Conservation (phyloP, 53 echinoderm and acorn worm genomes). For the Echinarachnius parma region DNA sequence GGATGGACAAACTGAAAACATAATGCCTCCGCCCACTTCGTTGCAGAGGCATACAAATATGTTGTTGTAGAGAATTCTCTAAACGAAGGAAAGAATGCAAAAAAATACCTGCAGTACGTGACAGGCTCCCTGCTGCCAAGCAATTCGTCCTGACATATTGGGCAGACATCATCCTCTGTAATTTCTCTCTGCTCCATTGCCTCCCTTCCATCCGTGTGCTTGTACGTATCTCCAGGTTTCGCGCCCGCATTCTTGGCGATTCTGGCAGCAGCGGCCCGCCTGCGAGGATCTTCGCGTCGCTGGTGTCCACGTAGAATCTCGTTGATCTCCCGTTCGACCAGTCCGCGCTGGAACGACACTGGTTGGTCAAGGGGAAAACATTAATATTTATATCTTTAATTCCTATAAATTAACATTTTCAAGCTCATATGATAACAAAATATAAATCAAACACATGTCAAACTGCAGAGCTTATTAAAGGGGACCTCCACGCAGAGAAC, state of each 20-base stretch:
- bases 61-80: no score
- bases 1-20: no score
- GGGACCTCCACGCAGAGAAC: no score
- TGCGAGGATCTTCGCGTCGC: conserved; percentile 38
- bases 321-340: conserved; percentile 97
- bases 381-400: no score
- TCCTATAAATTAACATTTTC: no score
- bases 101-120: conserved; percentile 92
- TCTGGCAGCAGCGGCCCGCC: conserved; percentile 23
- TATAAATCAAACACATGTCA: no score
- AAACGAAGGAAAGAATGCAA: no score
- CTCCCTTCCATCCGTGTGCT: conserved; percentile 52
- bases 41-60: no score
- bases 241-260: conserved; percentile 33
- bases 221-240: background rate
- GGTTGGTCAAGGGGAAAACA: no score
- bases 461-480: no score
- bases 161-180: conserved; percentile 91
- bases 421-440: no score
- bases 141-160: conserved; percentile 96
- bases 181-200: conserved; percentile 76
- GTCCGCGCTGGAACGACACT: conserved; percentile 87
- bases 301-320: conserved; percentile 80
- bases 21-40: no score
- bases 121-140: conserved; percentile 85